These are phyloP conservation scores for Chloropsis hardwickii DNA, from an alignment of 2,113 vertebrate species.

Conservation along the genomic window DNA sequence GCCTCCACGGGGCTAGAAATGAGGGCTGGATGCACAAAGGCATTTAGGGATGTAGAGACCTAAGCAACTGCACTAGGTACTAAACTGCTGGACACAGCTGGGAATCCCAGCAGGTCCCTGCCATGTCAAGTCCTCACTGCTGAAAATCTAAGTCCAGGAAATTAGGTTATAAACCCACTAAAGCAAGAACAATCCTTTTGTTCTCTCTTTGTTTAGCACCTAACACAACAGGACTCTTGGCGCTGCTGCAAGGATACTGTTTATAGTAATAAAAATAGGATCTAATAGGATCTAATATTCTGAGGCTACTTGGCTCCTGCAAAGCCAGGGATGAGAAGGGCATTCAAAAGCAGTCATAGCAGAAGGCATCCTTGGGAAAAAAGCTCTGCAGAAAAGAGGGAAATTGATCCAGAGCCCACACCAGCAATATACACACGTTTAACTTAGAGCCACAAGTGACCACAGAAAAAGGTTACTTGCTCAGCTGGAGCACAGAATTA, in stretches of 20 bases:
- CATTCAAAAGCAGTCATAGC: not conserved
- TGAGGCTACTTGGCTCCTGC: not conserved
- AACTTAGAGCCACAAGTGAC: conserved; percentile 20
- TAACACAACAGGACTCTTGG: conserved; percentile 27
- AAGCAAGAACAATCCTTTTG: conserved; percentile 11
- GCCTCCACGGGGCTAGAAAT: not conserved
- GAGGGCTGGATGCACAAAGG: not conserved
- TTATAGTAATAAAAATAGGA: conserved; percentile 26
- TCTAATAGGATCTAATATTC: conserved; percentile 24
- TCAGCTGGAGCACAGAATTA: conserved; percentile 42
- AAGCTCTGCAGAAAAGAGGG: not conserved
- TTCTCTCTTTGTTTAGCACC: conserved; percentile 16
- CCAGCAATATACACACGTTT: not conserved
- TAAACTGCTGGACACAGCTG: not conserved
- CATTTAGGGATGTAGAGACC: not conserved
- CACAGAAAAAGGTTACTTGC: conserved; percentile 48
- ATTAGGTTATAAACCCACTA: conserved; percentile 9
- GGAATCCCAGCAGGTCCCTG: not conserved
- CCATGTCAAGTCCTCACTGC: not conserved
- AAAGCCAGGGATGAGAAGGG: not conserved
- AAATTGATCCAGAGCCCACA: conserved; percentile 10
- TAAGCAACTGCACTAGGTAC: not conserved
- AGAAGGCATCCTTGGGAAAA: not conserved
- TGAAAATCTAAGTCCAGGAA: conserved; percentile 28
- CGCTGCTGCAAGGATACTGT: not conserved